phyloP scores from a whole-genome alignment of 2,797 vertebrate genomes.

The Arnoldichthys spilopterus region DNA sequence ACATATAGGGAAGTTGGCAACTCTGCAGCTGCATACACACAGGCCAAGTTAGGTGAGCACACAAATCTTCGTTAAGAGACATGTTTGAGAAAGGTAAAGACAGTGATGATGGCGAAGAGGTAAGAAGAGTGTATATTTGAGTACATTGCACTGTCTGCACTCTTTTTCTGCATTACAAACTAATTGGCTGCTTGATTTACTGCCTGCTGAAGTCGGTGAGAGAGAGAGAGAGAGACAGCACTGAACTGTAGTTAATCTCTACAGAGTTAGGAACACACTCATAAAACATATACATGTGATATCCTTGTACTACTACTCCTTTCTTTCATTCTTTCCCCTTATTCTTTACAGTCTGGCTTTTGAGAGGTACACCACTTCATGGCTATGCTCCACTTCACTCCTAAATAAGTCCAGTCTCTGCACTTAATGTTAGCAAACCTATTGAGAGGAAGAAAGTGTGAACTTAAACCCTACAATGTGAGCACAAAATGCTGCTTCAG shows the following conservation, averaged over 20 bases:
- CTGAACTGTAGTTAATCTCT: constrained; percentile 3
- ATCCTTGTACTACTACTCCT: neutral
- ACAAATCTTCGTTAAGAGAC: neutral
- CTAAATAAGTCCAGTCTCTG: too few species aligned
- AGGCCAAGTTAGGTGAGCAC: neutral
- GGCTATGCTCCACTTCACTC: too few species aligned
- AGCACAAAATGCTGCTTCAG: too few species aligned
- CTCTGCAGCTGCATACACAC: neutral
- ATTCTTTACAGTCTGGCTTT: neutral
- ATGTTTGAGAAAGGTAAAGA: neutral
- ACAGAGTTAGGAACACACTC: constrained; percentile 10
- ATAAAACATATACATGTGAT: neutral
- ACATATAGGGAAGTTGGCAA: neutral
- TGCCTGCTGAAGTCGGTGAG: constrained; percentile 16
- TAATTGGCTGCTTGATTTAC: constrained; percentile 16
- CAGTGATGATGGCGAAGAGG: constrained; percentile 36
- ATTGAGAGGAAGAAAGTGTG: too few species aligned
- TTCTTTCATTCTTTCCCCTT: neutral
- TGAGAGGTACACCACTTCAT: too few species aligned
- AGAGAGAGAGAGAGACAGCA: constrained; percentile 22
- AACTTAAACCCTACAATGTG: too few species aligned
- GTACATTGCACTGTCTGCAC: constrained; percentile 6
- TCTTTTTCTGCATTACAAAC: constrained; percentile 45
- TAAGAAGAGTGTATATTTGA: constrained; percentile 14
- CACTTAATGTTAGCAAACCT: too few species aligned